Conservation (phyloP, 2,888 invertebrate genomes). For the Diaphora mendica region DNA sequence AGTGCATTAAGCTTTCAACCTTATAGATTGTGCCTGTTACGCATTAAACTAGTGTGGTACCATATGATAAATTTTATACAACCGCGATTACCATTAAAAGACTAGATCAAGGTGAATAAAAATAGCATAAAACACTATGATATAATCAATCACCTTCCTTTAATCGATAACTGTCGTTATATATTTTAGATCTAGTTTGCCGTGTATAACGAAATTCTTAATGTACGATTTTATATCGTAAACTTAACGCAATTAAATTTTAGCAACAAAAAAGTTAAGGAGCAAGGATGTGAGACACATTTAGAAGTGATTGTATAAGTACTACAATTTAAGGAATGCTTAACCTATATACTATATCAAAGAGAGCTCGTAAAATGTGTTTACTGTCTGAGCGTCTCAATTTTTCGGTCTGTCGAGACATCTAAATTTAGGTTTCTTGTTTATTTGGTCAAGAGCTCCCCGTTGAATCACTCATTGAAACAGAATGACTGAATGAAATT, state of each 20-base stretch:
- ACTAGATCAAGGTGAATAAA: background rate
- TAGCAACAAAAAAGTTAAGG: background rate
- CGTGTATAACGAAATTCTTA: background rate
- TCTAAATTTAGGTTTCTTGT: slow-evolving; percentile 45
- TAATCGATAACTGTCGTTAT: background rate
- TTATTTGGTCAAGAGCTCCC: slow-evolving; percentile 52
- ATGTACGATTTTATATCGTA: background rate
- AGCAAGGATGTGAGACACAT: background rate
- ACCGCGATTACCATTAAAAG: background rate
- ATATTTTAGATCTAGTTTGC: background rate
- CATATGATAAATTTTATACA: background rate
- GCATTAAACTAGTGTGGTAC: background rate
- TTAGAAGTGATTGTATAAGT: slow-evolving; percentile 1
- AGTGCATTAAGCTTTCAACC: no score
- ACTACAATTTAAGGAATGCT: slow-evolving; percentile 7
- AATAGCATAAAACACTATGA: background rate
- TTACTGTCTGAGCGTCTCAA: slow-evolving; percentile 48
- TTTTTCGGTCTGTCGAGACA: slow-evolving; percentile 47
- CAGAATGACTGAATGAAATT: slow-evolving; percentile 46
- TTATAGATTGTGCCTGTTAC: background rate
- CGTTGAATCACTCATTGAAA: slow-evolving; percentile 42
- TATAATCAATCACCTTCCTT: background rate
- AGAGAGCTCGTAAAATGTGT: slow-evolving; percentile 34
- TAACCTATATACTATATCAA: slow-evolving; percentile 16
- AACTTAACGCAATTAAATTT: background rate